These are phyloP conservation scores for Paracentrotus lividus DNA, from an alignment of 53 echinoderm and acorn worm genomes.

Conservation along the genomic window DNA sequence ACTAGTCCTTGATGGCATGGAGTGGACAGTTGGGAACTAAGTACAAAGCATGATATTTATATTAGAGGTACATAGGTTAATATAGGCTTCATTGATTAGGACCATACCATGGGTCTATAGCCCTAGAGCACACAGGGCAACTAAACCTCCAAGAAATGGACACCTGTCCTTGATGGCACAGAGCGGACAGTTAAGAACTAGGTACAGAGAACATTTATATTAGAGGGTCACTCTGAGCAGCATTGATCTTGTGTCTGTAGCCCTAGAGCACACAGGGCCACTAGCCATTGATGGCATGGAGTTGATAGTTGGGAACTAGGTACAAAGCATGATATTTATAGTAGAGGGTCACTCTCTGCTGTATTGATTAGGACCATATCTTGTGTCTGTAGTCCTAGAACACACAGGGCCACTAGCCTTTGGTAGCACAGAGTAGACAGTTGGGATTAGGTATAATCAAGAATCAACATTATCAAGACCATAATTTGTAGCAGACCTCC, in stretches of 20 bases:
- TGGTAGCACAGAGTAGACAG: neutral
- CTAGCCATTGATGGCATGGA: conserved; percentile 78
- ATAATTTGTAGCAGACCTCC: no score
- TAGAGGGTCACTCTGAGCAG: conserved; percentile 91
- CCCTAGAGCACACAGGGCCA: conserved; percentile 84
- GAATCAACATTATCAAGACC: no score
- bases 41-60: neutral
- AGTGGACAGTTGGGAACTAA: conserved; percentile 84
- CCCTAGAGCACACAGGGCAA: neutral
- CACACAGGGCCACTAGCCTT: neutral
- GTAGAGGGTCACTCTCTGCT: neutral
- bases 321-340: neutral
- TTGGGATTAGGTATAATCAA: no score
- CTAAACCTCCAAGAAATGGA: no score
- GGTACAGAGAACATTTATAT: no score
- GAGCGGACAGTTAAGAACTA: no score
- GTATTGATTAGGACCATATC: neutral
- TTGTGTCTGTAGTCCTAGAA: neutral
- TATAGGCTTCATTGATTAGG: neutral
- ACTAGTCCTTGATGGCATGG: conserved; percentile 81
- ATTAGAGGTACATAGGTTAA: neutral
- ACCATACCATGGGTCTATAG: neutral
- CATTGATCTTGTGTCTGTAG: conserved; percentile 79
- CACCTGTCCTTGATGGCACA: neutral
- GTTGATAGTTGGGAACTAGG: conserved; percentile 84